These are phyloP conservation scores for Gastrophryne carolinensis DNA, from an alignment of 2,797 vertebrate genomes.

Conservation along the genomic window DNA sequence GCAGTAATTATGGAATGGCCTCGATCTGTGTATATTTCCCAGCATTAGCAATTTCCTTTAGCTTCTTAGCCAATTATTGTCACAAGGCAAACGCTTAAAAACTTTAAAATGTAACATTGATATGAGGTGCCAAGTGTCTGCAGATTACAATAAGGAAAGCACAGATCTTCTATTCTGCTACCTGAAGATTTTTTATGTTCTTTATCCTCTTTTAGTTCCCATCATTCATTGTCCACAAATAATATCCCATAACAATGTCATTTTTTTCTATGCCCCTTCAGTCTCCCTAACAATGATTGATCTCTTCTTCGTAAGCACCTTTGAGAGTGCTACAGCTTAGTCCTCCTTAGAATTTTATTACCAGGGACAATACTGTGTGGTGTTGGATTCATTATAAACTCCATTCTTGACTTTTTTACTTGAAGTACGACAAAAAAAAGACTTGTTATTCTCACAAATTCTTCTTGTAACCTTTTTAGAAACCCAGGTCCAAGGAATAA, in stretches of 20 bases:
- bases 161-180: slow-evolving; percentile 33
- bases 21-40: too few species aligned
- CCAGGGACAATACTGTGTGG: slow-evolving; percentile 55
- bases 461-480: slow-evolving; percentile 55
- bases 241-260: slow-evolving; percentile 59
- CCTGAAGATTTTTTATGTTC: slow-evolving; percentile 30
- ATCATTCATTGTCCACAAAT: slow-evolving; percentile 59
- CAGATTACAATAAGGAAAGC: too few species aligned
- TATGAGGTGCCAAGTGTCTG: too few species aligned
- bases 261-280: slow-evolving; percentile 55
- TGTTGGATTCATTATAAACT: slow-evolving; percentile 51
- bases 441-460: slow-evolving; percentile 38
- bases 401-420: slow-evolving; percentile 46
- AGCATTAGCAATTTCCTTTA: too few species aligned
- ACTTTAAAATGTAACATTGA: too few species aligned
- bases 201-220: slow-evolving; percentile 54
- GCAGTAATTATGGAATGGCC: too few species aligned
- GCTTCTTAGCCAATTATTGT: too few species aligned
- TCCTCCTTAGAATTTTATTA: slow-evolving; percentile 60
- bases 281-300: slow-evolving; percentile 60
- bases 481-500: slow-evolving; percentile 55
- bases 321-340: slow-evolving; percentile 43
- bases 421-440: slow-evolving; percentile 56
- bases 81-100: too few species aligned
- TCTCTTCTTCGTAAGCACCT: slow-evolving; percentile 53